Conservation (phyloP, 2,888 invertebrate genomes). For the Gryllus longicercus region DNA sequence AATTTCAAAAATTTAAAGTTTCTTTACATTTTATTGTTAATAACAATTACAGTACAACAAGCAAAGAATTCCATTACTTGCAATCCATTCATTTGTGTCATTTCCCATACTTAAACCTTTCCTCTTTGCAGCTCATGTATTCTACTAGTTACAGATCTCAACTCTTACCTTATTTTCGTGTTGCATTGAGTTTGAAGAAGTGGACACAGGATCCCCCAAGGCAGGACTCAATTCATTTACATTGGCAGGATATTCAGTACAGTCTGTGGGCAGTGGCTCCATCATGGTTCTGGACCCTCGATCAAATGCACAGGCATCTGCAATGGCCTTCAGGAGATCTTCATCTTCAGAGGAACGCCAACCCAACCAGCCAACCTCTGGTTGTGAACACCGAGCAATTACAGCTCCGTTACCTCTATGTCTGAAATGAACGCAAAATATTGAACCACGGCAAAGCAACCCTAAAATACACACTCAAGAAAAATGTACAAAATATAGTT, state of each 20-base stretch:
- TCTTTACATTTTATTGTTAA: too few species aligned
- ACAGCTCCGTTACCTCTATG: slow-evolving; percentile 87
- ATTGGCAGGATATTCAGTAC: background rate
- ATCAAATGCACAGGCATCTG: slow-evolving; percentile 75
- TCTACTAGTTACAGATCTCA: too few species aligned
- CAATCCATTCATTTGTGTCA: too few species aligned
- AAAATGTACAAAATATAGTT: too few species aligned
- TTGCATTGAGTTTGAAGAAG: background rate
- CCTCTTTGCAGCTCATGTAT: too few species aligned
- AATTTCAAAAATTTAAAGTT: too few species aligned
- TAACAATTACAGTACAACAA: too few species aligned
- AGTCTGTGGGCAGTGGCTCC: background rate
- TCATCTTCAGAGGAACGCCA: slow-evolving; percentile 92
- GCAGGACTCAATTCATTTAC: background rate
- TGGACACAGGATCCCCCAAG: background rate
- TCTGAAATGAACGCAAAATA: slow-evolving; percentile 48
- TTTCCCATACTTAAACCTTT: too few species aligned
- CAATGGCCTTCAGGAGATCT: slow-evolving; percentile 75
- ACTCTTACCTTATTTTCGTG: background rate
- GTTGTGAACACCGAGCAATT: slow-evolving; percentile 90
- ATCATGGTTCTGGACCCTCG: slow-evolving; percentile 47
- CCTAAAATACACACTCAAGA: too few species aligned
- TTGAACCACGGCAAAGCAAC: background rate
- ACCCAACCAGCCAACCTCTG: slow-evolving; percentile 92
- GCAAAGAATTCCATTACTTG: too few species aligned